A percentile compares a stretch with the other conserved stretches of the same genome.
Conservation (phyloP, 2,113 vertebrate genomes). For the Nibea albiflora region DNA sequence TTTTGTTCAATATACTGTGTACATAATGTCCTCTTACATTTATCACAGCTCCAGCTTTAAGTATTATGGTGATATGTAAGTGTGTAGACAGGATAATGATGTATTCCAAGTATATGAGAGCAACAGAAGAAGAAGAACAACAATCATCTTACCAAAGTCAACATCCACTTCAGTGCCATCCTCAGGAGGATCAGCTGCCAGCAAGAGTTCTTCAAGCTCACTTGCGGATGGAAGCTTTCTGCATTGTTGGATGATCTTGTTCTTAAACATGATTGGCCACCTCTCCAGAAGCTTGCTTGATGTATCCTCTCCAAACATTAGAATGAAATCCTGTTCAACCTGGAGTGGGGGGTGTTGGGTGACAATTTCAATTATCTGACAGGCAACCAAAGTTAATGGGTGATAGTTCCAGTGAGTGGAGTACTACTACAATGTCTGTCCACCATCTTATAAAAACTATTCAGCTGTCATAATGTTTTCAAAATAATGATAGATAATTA, state of each 20-base stretch:
- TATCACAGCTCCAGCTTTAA: too few species aligned
- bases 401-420: too few species aligned
- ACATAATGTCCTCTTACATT: too few species aligned
- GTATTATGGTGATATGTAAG: too few species aligned
- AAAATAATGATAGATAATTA: neutral
- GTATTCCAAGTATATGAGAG: too few species aligned
- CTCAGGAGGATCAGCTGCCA: slow-evolving; percentile 15
- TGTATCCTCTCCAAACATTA: slow-evolving; percentile 27
- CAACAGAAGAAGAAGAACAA: too few species aligned
- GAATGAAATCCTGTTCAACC: slow-evolving; percentile 25
- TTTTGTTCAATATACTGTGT: too few species aligned
- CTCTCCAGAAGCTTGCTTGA: slow-evolving; percentile 11
- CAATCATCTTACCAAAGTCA: neutral
- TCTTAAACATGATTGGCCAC: neutral
- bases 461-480: neutral
- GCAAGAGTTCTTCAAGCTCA: slow-evolving; percentile 14
- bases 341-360: neutral
- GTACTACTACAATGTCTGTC: too few species aligned
- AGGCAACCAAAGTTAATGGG: too few species aligned
- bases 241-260: neutral
- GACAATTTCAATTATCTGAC: too few species aligned
- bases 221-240: neutral
- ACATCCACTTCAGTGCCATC: neutral
- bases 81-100: too few species aligned
- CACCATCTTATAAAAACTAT: too few species aligned